Evolutionary conservation across 2,888 invertebrate species (phyloP).

Genomic region (Suillia variegata): DNA sequence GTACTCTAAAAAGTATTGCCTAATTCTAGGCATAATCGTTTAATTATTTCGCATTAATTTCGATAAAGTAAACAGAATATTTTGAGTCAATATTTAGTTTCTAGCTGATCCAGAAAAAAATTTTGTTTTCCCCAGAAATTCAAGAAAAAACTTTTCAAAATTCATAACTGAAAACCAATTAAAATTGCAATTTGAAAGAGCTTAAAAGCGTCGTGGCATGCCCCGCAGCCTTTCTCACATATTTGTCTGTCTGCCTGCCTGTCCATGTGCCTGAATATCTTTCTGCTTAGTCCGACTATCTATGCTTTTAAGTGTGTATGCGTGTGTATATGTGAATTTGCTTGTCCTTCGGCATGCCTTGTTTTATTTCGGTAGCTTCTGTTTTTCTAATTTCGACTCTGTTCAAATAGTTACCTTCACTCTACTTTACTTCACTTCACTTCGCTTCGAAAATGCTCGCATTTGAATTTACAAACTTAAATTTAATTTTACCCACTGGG

Average conservation of each 20-base stretch:
- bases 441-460: not conserved
- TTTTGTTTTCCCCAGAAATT: not conserved
- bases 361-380: not conserved
- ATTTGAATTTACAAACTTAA: not conserved
- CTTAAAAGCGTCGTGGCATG: slow-evolving; percentile 35
- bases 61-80: too few species aligned
- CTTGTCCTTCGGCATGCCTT: not conserved
- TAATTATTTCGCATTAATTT: too few species aligned
- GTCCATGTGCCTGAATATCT: not conserved
- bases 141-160: slow-evolving; percentile 14
- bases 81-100: not conserved
- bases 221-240: not conserved
- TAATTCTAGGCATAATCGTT: too few species aligned
- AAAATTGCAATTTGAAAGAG: slow-evolving; percentile 52
- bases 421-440: too few species aligned
- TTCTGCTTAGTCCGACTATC: not conserved
- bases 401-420: too few species aligned
- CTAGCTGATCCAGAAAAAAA: too few species aligned
- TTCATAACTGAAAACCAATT: slow-evolving; percentile 49
- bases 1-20: too few species aligned
- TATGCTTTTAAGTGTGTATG: not conserved
- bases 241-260: slow-evolving; percentile 7
- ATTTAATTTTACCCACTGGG: not conserved
- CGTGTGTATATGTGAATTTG: not conserved
- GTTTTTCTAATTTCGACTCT: too few species aligned